Percentiles rank a stretch among this genome's conserved stretches.
These are phyloP conservation scores for Mactromeris polynyma DNA, from an alignment of 2,888 invertebrate genomes.

Conservation along the genomic window DNA sequence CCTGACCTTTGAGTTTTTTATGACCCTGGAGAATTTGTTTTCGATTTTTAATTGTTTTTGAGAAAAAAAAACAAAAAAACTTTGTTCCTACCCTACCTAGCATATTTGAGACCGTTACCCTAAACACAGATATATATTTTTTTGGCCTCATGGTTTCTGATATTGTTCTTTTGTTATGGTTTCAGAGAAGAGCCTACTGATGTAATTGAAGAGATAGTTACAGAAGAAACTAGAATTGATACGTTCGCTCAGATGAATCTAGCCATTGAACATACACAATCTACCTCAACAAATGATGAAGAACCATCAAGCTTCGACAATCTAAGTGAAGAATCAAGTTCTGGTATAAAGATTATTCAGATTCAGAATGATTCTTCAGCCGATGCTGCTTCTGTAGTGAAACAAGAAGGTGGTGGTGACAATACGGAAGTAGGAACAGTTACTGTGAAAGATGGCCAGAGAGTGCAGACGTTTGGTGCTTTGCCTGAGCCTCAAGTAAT, in stretches of 20 bases:
- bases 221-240: conserved; percentile 56
- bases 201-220: conserved; percentile 59
- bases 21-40: no score
- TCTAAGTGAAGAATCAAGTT: neutral
- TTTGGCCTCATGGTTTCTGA: no score
- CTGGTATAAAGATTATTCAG: neutral
- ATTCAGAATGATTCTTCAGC: neutral
- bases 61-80: no score
- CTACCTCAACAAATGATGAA: neutral
- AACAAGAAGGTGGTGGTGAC: neutral
- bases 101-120: no score
- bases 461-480: neutral
- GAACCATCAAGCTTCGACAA: neutral
- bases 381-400: neutral
- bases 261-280: neutral
- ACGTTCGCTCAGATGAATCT: conserved; percentile 46
- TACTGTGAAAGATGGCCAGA: neutral
- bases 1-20: no score
- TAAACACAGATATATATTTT: no score
- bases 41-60: no score
- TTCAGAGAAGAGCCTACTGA: conserved; percentile 15
- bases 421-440: neutral
- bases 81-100: no score
- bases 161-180: neutral
- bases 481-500: conserved; percentile 36